Base-by-base conservation (phyloP, 1,140 invertebrate genomes). In the Trichonephila clavata region DNA sequence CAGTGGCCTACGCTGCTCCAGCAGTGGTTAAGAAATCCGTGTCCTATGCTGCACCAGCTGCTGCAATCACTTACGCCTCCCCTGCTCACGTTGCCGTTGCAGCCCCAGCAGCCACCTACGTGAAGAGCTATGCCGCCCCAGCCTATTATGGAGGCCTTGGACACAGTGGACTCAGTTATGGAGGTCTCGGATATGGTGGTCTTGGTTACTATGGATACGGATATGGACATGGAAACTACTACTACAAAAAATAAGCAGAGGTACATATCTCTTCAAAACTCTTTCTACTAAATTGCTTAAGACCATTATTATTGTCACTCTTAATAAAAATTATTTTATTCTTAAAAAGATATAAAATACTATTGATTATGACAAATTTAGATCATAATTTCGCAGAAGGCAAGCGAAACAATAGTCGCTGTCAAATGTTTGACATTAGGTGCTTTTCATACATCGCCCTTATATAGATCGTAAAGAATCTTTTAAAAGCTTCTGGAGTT, bases 181-280 rank as follows among this genome's bases (percentile, higher is more conserved):
- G 65, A 20, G 13, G 65, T 13, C 65, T 68, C 68, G 68, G 71
- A 16, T 77, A 77, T 2, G 27, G 71, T 14, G 71, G 71, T 20
- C n/a, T 77, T 3, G 71, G 71, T 6, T 77, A 77, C 71, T 77
- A 39, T 7, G 71, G 71, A 2, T 63, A 63, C 20, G 71, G 71
- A 32, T 32, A 32, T 16, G 71, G 71, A 39, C 32, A 18, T 13
- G 71, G 71, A 13, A 32, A 32, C 71, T 20, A 77, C 10, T 77
- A 77, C 32, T 77, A 77, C 71, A 77, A 77, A 27, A 77, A 77
- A 77, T 77, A 20, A 39, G 71, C 71, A 20, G 32, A 18, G 71
- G 71, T 77, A n/a, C n/a, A n/a, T n/a, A n/a, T n/a, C n/a, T n/a
- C n/a, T n/a, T n/a, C n/a, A n/a, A n/a, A n/a, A 65, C 3, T 39